Evolutionary conservation across 2,888 invertebrate genomes (phyloP).

Genomic region (Cartodere bifasciata): DNA sequence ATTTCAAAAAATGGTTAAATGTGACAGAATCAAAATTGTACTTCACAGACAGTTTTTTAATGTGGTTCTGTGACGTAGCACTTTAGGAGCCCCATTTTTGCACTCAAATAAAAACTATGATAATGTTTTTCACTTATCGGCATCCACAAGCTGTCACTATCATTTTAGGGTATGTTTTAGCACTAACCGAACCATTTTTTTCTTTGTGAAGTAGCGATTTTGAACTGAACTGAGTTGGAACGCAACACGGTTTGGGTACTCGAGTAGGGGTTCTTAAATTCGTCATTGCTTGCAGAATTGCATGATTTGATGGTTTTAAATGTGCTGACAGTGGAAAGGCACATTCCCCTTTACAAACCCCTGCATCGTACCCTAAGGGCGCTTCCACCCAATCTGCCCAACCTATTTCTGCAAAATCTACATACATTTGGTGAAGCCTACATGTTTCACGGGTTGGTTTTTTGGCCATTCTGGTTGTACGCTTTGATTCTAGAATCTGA

Average conservation of each 20-base stretch:
- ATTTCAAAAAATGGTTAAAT: no score
- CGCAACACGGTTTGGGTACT: slow-evolving; percentile 95
- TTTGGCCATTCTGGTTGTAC: slow-evolving; percentile 49
- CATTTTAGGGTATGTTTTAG: slow-evolving; percentile 99
- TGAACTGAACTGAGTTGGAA: slow-evolving; percentile 85
- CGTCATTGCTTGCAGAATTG: slow-evolving; percentile 93
- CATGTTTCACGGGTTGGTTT: slow-evolving; percentile 68
- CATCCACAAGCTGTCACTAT: slow-evolving; percentile 96
- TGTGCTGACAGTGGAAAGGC: slow-evolving; percentile 87
- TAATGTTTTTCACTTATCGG: slow-evolving; percentile 60
- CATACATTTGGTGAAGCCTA: slow-evolving; percentile 77
- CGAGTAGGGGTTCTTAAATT: slow-evolving; percentile 79
- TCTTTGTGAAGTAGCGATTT: slow-evolving; percentile 95
- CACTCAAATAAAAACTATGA: no score
- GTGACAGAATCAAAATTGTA: no score
- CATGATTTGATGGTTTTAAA: slow-evolving; percentile 95
- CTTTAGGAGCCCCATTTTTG: no score
- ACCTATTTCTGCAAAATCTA: slow-evolving; percentile 91
- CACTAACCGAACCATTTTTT: slow-evolving; percentile 87
- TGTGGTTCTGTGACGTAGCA: no score
- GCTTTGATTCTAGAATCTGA: slow-evolving; percentile 34
- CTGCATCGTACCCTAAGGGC: slow-evolving; percentile 91
- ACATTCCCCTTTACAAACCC: slow-evolving; percentile 91
- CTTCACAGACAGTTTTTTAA: no score
- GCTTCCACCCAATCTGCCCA: slow-evolving; percentile 99